phyloP scores from a whole-genome alignment of 1,140 invertebrate species.

The Asobara japonica region DNA sequence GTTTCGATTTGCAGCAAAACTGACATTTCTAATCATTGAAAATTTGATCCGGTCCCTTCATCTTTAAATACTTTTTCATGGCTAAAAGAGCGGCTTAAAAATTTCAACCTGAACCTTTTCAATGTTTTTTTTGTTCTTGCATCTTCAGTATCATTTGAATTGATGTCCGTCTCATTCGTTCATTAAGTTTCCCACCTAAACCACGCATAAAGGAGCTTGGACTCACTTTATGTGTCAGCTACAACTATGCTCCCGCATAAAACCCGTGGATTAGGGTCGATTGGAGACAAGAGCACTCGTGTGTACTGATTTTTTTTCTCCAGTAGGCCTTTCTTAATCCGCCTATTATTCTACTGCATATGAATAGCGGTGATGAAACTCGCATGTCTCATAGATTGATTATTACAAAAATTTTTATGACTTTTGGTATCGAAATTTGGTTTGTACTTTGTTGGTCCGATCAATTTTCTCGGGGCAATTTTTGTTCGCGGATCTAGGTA shows the following conservation, averaged over 20 bases:
- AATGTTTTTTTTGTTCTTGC: not conserved
- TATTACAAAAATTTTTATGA: not conserved
- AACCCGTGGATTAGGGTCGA: constrained; percentile 44
- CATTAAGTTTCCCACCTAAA: not conserved
- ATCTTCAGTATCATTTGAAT: not conserved
- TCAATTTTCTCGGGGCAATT: too few relatives aligned
- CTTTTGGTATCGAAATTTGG: too few relatives aligned
- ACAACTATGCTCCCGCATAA: constrained; percentile 45
- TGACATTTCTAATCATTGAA: too few relatives aligned
- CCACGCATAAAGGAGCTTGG: constrained; percentile 37
- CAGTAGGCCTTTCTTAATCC: not conserved
- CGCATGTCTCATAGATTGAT: not conserved
- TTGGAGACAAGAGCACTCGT: not conserved
- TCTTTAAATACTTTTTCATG: too few relatives aligned
- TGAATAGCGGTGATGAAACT: not conserved
- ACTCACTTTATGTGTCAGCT: constrained; percentile 19
- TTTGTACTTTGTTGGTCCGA: too few relatives aligned
- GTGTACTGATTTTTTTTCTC: constrained; percentile 6
- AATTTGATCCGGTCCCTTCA: too few relatives aligned
- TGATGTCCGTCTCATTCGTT: not conserved
- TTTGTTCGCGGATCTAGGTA: too few relatives aligned
- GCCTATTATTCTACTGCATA: not conserved
- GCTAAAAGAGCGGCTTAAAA: not conserved
- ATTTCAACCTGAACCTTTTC: not conserved
- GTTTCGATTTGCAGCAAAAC: too few relatives aligned